A percentile compares a stretch with the other conserved stretches of the same genome.
These are phyloP conservation scores for Leptopilina clavipes DNA, from an alignment of 1,140 invertebrate species.

Conservation along the genomic window DNA sequence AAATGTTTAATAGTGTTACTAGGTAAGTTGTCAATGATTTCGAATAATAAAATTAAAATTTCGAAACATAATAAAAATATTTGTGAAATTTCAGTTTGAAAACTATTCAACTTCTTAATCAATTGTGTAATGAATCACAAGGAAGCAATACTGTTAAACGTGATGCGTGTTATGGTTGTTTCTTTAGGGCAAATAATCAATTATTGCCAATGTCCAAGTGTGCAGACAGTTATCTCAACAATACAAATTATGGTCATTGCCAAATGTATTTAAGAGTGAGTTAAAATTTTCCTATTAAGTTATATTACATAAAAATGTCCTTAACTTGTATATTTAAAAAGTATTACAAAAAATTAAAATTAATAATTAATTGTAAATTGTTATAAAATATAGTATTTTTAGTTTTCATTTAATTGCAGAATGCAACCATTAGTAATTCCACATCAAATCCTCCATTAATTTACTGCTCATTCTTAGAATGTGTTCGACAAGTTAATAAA, in stretches of 20 bases:
- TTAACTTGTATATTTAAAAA: background rate
- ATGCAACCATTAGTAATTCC: constrained; percentile 50
- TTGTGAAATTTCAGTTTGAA: constrained; percentile 57
- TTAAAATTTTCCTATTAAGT: background rate
- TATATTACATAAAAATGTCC: background rate
- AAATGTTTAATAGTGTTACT: constrained; percentile 48
- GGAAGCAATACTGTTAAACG: constrained; percentile 46
- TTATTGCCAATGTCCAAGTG: constrained; percentile 60
- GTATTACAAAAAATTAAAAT: constrained; percentile 16
- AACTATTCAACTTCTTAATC: constrained; percentile 63
- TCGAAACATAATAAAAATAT: background rate
- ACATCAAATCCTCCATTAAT: constrained; percentile 51
- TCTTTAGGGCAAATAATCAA: constrained; percentile 59
- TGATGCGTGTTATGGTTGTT: constrained; percentile 68
- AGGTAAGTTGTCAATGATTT: too few relatives aligned
- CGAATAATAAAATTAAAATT: background rate
- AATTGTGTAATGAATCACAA: constrained; percentile 65
- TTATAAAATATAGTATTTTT: too few relatives aligned
- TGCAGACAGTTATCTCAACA: constrained; percentile 60
- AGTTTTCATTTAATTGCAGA: too few relatives aligned
- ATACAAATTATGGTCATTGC: constrained; percentile 62
- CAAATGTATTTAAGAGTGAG: constrained; percentile 60
- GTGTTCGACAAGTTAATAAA: constrained; percentile 67
- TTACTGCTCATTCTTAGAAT: constrained; percentile 68
- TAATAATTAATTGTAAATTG: background rate